A percentile compares a stretch with the other conserved stretches of the same genome.
Conservation (phyloP, 64 coral and sea anemone genomes). For the Actinia tenebrosa region DNA sequence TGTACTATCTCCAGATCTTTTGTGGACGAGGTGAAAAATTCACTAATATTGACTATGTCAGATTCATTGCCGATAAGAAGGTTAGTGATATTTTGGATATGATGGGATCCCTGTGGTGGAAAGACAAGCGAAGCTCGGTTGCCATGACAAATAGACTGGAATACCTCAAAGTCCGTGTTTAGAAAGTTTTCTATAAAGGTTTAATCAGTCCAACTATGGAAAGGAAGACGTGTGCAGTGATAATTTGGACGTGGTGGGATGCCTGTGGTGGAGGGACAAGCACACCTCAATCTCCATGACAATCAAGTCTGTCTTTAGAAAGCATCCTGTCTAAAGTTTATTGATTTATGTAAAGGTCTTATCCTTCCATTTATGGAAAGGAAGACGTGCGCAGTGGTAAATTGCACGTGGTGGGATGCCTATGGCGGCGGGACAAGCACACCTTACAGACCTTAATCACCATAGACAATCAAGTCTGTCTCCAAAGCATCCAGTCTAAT, state of each 20-base stretch:
- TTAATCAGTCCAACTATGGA: neutral
- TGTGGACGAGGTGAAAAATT: conserved; percentile 21
- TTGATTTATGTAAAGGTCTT: neutral
- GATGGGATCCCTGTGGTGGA: conserved; percentile 45
- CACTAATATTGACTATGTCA: conserved; percentile 36
- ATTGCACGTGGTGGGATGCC: too few species aligned
- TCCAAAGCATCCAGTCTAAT: too few species aligned
- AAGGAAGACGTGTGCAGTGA: neutral
- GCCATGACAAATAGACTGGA: conserved; percentile 26
- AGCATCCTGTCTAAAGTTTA: too few species aligned
- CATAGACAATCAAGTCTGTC: too few species aligned
- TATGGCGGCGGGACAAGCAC: too few species aligned
- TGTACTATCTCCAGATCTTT: conserved; percentile 37
- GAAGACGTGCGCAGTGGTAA: neutral
- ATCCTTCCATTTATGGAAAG: neutral
- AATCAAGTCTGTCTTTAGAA: too few species aligned
- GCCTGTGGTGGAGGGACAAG: too few species aligned
- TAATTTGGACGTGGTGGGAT: too few species aligned
- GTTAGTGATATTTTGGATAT: conserved; percentile 32
- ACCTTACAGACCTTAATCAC: too few species aligned
- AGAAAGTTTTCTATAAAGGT: neutral
- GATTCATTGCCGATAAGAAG: neutral
- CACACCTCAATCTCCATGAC: too few species aligned
- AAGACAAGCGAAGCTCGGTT: neutral
- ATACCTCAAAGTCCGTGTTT: conserved; percentile 19